Evolutionary conservation across 2,797 vertebrate species (phyloP).

Genomic region (Anas capensis): DNA sequence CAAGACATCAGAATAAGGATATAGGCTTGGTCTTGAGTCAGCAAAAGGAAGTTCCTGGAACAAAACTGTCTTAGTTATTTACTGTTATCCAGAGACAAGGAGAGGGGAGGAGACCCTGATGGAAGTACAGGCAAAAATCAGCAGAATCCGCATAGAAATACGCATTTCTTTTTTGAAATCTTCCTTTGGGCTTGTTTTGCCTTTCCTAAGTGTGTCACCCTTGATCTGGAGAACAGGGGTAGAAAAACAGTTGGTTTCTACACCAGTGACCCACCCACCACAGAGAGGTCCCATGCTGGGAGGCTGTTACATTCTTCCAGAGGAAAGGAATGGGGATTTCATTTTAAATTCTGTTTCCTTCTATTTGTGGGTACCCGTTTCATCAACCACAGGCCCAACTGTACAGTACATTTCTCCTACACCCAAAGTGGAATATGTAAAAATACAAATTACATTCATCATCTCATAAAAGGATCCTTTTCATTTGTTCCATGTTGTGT

Average conservation of each 20-base stretch:
- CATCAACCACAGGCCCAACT: background rate
- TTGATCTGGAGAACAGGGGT: background rate
- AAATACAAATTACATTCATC: conserved; percentile 28
- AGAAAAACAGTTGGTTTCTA: background rate
- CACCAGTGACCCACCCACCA: background rate
- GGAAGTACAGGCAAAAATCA: background rate
- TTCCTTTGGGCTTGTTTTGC: background rate
- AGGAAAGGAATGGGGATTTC: background rate
- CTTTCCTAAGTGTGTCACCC: background rate
- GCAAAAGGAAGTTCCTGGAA: background rate
- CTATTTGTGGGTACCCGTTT: background rate
- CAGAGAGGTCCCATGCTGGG: background rate
- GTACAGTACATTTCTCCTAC: background rate
- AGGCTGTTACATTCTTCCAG: background rate
- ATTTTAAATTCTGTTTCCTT: background rate
- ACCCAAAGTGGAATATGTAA: background rate
- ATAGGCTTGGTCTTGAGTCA: background rate
- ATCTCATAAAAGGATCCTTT: conserved; percentile 38
- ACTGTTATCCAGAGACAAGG: background rate
- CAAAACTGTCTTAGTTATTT: background rate
- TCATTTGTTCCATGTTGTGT: background rate
- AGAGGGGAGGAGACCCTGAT: background rate
- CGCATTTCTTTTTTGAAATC: background rate
- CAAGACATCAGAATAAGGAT: background rate
- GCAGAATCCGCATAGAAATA: background rate